Evolutionary conservation across 2,113 vertebrate genomes (phyloP).

Genomic region (Polypterus senegalus): DNA sequence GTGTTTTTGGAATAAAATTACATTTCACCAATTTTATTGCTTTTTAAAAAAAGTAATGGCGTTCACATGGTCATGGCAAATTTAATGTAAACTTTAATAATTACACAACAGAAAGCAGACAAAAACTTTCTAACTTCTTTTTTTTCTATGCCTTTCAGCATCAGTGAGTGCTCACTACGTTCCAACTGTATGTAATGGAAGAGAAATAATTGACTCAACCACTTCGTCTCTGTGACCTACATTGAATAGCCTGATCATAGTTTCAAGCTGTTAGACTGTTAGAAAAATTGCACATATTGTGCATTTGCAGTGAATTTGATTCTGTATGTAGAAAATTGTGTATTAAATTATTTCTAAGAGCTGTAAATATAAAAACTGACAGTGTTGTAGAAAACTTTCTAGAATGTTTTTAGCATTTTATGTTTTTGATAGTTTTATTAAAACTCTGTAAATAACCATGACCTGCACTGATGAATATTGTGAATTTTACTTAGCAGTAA

Average conservation of each 20-base stretch:
- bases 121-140: conserved; percentile 4
- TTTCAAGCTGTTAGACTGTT: conserved; percentile 73
- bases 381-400: conserved; percentile 79
- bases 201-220: conserved; percentile 96
- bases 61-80: too few relatives aligned
- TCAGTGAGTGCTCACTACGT: conserved; percentile 76
- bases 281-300: conserved; percentile 58
- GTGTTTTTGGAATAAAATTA: too few relatives aligned
- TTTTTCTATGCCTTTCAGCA: conserved; percentile 46
- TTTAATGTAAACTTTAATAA: too few relatives aligned
- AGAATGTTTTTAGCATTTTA: conserved; percentile 74
- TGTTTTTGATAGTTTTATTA: conserved; percentile 71
- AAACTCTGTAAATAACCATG: conserved; percentile 72
- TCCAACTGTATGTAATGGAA: conserved; percentile 86
- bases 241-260: conserved; percentile 27
- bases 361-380: conserved; percentile 77
- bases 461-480: conserved; percentile 51
- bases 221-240: conserved; percentile 85
- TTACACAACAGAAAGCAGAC: too few relatives aligned
- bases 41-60: too few relatives aligned
- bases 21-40: too few relatives aligned
- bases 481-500: conserved; percentile 31
- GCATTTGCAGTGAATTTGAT: conserved; percentile 50
- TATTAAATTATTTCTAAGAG: conserved; percentile 98
- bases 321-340: conserved; percentile 80